Evolutionary conservation across 2,797 vertebrate genomes (phyloP).

Genomic region (Miichthys miiuy): DNA sequence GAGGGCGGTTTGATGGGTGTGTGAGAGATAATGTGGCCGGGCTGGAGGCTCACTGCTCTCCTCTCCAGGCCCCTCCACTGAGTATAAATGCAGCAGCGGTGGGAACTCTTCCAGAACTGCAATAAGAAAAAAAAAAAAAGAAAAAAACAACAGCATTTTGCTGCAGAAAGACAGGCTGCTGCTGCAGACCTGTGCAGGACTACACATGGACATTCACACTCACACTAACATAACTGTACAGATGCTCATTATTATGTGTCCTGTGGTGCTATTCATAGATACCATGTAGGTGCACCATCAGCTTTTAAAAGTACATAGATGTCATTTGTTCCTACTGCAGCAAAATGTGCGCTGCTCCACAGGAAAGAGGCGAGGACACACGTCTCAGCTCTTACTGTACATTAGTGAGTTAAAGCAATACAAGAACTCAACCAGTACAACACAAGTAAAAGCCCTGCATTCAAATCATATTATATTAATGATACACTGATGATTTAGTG

Average conservation of each 20-base stretch:
- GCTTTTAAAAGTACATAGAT: slow-evolving; percentile 49
- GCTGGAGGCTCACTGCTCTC: slow-evolving; percentile 64
- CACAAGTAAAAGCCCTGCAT: not conserved
- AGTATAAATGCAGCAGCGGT: slow-evolving; percentile 82
- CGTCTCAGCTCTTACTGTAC: slow-evolving; percentile 29
- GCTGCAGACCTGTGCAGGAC: slow-evolving; percentile 65
- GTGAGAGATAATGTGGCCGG: slow-evolving; percentile 43
- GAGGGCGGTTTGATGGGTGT: slow-evolving; percentile 20
- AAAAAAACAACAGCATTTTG: slow-evolving; percentile 59
- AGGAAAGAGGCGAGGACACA: slow-evolving; percentile 61
- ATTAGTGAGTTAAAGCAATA: slow-evolving; percentile 7
- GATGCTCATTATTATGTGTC: not conserved
- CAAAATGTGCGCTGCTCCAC: slow-evolving; percentile 61
- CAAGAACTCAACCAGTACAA: not conserved
- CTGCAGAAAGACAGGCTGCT: slow-evolving; percentile 72
- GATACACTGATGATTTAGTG: not conserved
- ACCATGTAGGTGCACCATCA: slow-evolving; percentile 16
- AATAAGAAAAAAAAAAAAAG: slow-evolving; percentile 62
- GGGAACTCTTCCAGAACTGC: slow-evolving; percentile 85
- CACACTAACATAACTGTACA: not conserved
- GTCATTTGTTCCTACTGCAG: slow-evolving; percentile 77
- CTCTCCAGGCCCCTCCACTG: slow-evolving; percentile 72
- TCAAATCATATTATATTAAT: not conserved
- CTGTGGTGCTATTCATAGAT: slow-evolving; percentile 19
- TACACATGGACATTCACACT: not conserved